Conservation (phyloP, 2,888 invertebrate species). For the Zygothrica quintamaculata region DNA sequence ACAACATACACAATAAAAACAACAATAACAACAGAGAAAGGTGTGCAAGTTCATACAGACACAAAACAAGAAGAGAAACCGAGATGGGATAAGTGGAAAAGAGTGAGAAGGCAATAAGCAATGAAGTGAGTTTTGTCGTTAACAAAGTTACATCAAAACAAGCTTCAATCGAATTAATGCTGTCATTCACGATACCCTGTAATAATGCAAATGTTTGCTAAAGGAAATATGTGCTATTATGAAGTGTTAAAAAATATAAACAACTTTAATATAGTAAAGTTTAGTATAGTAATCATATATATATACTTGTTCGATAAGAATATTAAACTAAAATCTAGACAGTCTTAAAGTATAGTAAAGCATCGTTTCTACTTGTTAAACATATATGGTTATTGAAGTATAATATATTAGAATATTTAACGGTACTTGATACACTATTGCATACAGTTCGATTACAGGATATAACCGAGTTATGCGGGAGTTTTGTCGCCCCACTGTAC, state of each 20-base stretch:
- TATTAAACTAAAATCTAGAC: no score
- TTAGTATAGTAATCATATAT: no score
- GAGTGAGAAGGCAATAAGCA: no score
- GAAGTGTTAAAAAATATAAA: no score
- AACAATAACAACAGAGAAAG: background rate
- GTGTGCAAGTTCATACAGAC: conserved; percentile 7
- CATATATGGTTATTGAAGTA: no score
- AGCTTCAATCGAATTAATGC: conserved; percentile 2
- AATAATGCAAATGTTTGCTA: no score
- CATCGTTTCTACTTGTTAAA: no score
- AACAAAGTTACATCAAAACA: conserved; percentile 40
- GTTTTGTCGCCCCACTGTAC: conserved; percentile 41
- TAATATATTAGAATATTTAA: no score
- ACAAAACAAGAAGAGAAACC: background rate
- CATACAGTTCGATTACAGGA: background rate
- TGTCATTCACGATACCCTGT: conserved; percentile 19
- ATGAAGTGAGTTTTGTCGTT: conserved; percentile 13
- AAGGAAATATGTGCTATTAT: background rate
- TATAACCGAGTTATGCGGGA: conserved; percentile 45
- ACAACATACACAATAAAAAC: conserved; percentile 6
- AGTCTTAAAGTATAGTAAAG: no score
- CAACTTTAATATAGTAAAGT: no score
- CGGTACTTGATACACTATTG: no score
- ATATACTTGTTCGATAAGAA: no score
- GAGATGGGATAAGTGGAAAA: background rate